Base-by-base conservation (phyloP, 2,797 vertebrate species). In the Sphaeramia orbicularis region DNA sequence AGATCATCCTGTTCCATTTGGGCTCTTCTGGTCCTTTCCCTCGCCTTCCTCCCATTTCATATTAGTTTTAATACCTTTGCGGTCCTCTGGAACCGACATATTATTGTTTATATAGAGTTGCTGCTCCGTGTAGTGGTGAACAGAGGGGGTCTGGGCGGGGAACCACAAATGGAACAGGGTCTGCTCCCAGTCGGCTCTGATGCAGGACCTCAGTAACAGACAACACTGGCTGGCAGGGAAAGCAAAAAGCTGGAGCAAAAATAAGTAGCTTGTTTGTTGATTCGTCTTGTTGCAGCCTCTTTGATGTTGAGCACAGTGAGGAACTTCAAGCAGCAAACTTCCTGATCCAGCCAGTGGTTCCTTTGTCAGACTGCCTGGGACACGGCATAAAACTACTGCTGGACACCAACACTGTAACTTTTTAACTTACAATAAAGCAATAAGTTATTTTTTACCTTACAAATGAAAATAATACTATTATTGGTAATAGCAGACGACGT, bases 331-430 rank as follows among this genome's bases (percentile, higher is more conserved):
- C 72, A 63, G 77, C 79, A 68, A 70, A 74, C 76, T 66, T 87
- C 87, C 87, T 83, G 84, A 76, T 60, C 60, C 62, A 80, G 83
- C 81, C 83, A 65, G 79, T 13, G 37, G 86, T 45, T 84, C 79
- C 84, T 88, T 78, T 78, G 88, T 92, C 88, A 85, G 80, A 81
- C 71, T 65, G 67, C 80, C 85, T 84, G 84, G 89, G 86, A 88
- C 79, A 79, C 62, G 44, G 87, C 83, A 86, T 68, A 83, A 87
- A 91, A 94, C 92, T 94, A 94, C 93, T 93, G 92, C 90, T 92
- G 89, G 91, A 93, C 92, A 94, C 92, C 88, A 88, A 93, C 92
- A 94, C 93, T 94, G 93, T 93, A 94, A 93, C 91, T 94, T 91
- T 94, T 93, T 93, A 93, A 92, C 91, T 85, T 90, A 91, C 92